Percentiles rank a stretch among this genome's conserved stretches.
Conservation (phyloP, 1,140 invertebrate genomes). For the Lithobius niger region DNA sequence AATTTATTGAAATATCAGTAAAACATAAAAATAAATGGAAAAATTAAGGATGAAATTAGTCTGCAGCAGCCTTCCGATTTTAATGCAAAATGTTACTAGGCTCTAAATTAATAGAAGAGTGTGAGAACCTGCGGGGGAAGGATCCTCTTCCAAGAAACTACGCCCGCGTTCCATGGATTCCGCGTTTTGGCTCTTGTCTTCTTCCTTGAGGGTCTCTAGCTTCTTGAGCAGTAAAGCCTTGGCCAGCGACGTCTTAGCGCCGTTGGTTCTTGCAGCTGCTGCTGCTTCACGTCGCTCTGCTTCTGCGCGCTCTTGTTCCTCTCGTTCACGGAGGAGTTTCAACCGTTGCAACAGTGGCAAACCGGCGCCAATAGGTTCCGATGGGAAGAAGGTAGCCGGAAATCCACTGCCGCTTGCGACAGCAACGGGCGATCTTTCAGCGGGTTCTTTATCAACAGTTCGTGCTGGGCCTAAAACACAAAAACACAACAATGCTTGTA, state of each 20-base stretch:
- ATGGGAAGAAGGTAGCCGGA: slow-evolving; percentile 19
- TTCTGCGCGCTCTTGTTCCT: slow-evolving; percentile 18
- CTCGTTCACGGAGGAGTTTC: slow-evolving; percentile 19
- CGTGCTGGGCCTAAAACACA: neutral
- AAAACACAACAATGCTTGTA: neutral
- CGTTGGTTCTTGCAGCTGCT: slow-evolving; percentile 17
- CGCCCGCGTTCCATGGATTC: slow-evolving; percentile 3
- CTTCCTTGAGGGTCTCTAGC: slow-evolving; percentile 5
- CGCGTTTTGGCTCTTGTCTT: neutral
- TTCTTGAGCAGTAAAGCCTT: slow-evolving; percentile 12
- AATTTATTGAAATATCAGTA: too few species aligned
- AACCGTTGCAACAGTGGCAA: slow-evolving; percentile 21
- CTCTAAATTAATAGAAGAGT: too few species aligned
- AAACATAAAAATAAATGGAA: too few species aligned
- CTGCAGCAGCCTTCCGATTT: too few species aligned
- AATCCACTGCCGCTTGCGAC: too few species aligned
- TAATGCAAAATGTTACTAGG: too few species aligned
- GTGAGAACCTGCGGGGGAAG: neutral
- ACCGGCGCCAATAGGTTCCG: slow-evolving; percentile 18
- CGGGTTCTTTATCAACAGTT: neutral
- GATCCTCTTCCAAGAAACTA: slow-evolving; percentile 1
- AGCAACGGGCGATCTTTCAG: neutral
- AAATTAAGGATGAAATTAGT: too few species aligned
- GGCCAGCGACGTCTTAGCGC: slow-evolving; percentile 12
- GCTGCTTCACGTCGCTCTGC: slow-evolving; percentile 17